Base-by-base conservation (phyloP, 2,113 vertebrate genomes). In the Dipodomys stephensi region DNA sequence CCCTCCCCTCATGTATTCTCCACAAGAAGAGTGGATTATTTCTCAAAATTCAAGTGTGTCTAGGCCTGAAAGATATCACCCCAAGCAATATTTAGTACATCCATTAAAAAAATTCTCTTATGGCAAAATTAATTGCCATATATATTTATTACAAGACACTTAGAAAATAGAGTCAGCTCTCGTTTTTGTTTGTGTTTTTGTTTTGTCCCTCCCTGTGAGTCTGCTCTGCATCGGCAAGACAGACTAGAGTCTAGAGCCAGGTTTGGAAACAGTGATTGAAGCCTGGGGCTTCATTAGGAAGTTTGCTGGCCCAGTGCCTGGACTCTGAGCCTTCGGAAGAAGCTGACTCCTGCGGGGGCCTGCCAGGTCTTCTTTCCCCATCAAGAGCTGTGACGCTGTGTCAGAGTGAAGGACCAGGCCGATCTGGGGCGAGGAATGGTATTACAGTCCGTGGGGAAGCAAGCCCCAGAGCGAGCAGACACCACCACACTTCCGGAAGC, bases 151-250 rank as follows among this genome's bases (percentile, higher is more conserved):
- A 20, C 49, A 64, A 30, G 39, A 78, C 35, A 87, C 81, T 69
- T 84, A 87, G 80, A 65, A 91, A 78, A 28, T 62, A 90, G 25
- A 78, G 28, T 39, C 23, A 94, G 73, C 22, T 80, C n/a, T 35
- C 73, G 39, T 82, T 64, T 39, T 39, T 9, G 49, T 53, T 53
- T 53, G 8, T 13, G 53, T 57, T 57, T 57, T 57, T 57, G 53
- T 57, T 57, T 57, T 57, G 8, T 57, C 53, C 53, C 4, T 57
- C 53, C 53, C 65, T 8, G 23, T 27, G 53, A 88, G 39, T 68
- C 28, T 89, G 9, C n/a, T 39, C n/a, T 22, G 76, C 6, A 44
- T 27, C 83, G 23, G 28, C 16, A 60, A 44, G 62, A 92, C 18
- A 92, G 30, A 2, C 15, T 39, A 65, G 72, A 30, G 25, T 35